Conservation (phyloP, 2,797 vertebrate genomes). For the Anguilla megastoma region DNA sequence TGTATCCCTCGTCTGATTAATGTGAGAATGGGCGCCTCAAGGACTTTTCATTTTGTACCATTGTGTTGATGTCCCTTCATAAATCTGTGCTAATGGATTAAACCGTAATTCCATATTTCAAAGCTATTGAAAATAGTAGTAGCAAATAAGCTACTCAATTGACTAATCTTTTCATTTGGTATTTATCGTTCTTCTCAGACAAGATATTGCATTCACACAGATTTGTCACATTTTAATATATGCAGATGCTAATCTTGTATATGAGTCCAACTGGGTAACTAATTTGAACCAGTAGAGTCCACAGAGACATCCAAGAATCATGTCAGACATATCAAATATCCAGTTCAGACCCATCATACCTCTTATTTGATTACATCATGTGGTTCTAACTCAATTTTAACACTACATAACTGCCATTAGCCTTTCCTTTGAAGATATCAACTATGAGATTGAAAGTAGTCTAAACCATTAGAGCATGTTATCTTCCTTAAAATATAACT, state of each 20-base stretch:
- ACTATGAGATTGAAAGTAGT: constrained; percentile 34
- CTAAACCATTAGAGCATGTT: background rate
- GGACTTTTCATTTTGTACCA: background rate
- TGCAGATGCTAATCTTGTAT: background rate
- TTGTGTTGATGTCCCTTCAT: background rate
- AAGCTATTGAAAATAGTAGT: background rate
- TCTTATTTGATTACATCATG: constrained; percentile 70
- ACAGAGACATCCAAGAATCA: background rate
- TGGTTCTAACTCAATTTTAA: constrained; percentile 44
- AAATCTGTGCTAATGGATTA: background rate
- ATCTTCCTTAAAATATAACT: constrained; percentile 13
- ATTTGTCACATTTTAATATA: background rate
- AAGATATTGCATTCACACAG: background rate
- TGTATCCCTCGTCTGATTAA: background rate
- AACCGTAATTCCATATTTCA: background rate
- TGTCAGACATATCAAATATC: background rate
- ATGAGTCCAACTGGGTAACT: background rate
- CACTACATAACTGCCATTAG: constrained; percentile 47
- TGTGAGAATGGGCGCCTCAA: constrained; percentile 7
- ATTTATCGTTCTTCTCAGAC: background rate
- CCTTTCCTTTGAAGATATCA: constrained; percentile 41
- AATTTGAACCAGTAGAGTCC: background rate
- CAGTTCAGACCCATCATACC: constrained; percentile 13
- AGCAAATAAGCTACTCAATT: background rate
- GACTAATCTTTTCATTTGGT: background rate